Conservation (phyloP, 2,888 invertebrate genomes). For the Hetaerina titia region DNA sequence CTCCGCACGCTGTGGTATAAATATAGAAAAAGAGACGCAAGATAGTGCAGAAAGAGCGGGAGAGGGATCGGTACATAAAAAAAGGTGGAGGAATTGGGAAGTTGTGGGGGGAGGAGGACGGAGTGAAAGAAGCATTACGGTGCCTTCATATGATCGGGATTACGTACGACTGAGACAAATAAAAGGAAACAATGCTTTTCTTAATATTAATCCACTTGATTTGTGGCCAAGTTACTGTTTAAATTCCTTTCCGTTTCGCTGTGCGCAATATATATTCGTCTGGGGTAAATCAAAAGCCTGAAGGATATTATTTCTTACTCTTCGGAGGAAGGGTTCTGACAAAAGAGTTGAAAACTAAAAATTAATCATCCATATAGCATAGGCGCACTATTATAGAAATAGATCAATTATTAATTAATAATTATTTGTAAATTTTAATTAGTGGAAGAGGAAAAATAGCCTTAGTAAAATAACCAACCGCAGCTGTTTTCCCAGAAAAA, state of each 20-base stretch:
- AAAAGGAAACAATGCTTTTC: not conserved
- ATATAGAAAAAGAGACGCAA: conserved; percentile 42
- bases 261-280: not conserved
- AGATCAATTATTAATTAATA: too few relatives aligned
- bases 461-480: too few relatives aligned
- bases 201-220: not conserved
- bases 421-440: too few relatives aligned
- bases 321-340: too few relatives aligned
- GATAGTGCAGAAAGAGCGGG: not conserved
- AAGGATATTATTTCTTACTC: too few relatives aligned
- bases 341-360: not conserved
- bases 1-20: conserved; percentile 53
- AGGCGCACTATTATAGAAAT: too few relatives aligned
- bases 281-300: not conserved
- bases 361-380: not conserved
- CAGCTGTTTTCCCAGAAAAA: too few relatives aligned
- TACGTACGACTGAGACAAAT: not conserved
- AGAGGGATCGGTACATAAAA: not conserved
- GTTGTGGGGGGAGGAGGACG: not conserved
- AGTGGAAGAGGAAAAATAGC: too few relatives aligned
- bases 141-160: not conserved
- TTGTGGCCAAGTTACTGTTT: not conserved
- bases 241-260: not conserved
- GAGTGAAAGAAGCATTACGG: not conserved
- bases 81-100: not conserved